Percentiles rank a stretch among this genome's conserved stretches.
Conservation (phyloP, 2,797 vertebrate genomes). For the Champsocephalus esox region DNA sequence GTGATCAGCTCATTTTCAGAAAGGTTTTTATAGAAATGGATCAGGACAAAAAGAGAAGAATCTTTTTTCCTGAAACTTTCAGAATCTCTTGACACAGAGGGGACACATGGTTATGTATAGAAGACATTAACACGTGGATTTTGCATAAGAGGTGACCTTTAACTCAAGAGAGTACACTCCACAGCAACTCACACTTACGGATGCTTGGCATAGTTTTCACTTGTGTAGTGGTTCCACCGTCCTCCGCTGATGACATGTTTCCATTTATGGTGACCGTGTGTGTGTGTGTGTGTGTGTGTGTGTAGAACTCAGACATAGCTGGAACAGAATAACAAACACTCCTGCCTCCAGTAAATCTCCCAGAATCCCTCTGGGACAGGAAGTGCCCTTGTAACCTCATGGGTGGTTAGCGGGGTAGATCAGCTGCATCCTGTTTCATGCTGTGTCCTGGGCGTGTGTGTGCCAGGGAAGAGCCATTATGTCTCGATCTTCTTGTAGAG, state of each 20-base stretch:
- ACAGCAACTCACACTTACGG: conserved; percentile 3
- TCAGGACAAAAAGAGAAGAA: too few relatives aligned
- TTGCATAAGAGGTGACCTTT: too few relatives aligned
- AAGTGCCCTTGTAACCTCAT: conserved; percentile 55
- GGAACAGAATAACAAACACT: conserved; percentile 64
- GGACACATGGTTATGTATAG: too few relatives aligned
- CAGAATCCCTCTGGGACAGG: conserved; percentile 58
- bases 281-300: background rate
- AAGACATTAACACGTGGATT: too few relatives aligned
- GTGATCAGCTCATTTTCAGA: too few relatives aligned
- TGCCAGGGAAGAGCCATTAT: background rate
- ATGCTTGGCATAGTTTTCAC: conserved; percentile 18
- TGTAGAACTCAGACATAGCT: conserved; percentile 32
- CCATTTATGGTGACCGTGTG: conserved; percentile 43
- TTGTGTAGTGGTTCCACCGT: conserved; percentile 39
- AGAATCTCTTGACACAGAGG: too few relatives aligned
- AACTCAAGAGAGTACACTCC: background rate
- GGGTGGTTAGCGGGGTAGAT: conserved; percentile 42
- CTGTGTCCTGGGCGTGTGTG: conserved; percentile 18
- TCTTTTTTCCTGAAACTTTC: too few relatives aligned
- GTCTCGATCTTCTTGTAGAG: too few relatives aligned
- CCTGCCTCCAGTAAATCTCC: conserved; percentile 45
- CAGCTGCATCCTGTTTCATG: conserved; percentile 48
- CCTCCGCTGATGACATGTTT: conserved; percentile 63
- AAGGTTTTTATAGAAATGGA: too few relatives aligned